Evolutionary conservation across 2,888 invertebrate species (phyloP).

Genomic region (Thalpophila matura): DNA sequence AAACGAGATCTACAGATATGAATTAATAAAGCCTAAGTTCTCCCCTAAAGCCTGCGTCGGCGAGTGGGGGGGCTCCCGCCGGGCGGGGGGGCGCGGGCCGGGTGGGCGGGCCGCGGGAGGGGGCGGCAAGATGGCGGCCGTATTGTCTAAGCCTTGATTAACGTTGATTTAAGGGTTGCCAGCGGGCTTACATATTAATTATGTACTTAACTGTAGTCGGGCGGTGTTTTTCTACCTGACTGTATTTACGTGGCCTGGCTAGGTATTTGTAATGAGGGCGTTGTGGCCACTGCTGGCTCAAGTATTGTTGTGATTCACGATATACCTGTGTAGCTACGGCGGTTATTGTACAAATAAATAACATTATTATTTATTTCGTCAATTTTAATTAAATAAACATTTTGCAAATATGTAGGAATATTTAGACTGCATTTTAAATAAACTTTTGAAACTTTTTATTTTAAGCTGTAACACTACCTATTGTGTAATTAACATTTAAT

Average conservation of each 20-base stretch:
- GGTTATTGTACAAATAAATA: constrained; percentile 5
- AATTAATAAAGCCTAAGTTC: constrained; percentile 80
- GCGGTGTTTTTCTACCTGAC: constrained; percentile 71
- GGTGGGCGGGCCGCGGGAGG: constrained; percentile 56
- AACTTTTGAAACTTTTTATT: neutral
- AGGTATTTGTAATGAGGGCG: constrained; percentile 54
- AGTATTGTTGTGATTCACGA: constrained; percentile 25
- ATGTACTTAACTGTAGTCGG: constrained; percentile 80
- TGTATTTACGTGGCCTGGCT: constrained; percentile 57
- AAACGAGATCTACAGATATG: constrained; percentile 75
- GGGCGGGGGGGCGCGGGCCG: constrained; percentile 57
- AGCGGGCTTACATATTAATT: constrained; percentile 87
- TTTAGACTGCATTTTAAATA: no score
- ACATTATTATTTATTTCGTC: neutral
- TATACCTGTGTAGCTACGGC: neutral
- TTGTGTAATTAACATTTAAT: neutral
- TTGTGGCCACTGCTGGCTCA: constrained; percentile 42
- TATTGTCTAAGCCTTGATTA: constrained; percentile 89
- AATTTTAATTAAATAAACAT: neutral
- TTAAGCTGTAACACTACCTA: neutral
- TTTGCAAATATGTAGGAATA: neutral
- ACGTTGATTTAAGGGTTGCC: constrained; percentile 84
- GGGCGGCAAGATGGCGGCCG: constrained; percentile 85
- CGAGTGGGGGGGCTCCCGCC: constrained; percentile 61
- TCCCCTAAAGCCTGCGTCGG: constrained; percentile 76